Conservation (phyloP, 1,140 invertebrate species). For the Drosophila subpulchrella region DNA sequence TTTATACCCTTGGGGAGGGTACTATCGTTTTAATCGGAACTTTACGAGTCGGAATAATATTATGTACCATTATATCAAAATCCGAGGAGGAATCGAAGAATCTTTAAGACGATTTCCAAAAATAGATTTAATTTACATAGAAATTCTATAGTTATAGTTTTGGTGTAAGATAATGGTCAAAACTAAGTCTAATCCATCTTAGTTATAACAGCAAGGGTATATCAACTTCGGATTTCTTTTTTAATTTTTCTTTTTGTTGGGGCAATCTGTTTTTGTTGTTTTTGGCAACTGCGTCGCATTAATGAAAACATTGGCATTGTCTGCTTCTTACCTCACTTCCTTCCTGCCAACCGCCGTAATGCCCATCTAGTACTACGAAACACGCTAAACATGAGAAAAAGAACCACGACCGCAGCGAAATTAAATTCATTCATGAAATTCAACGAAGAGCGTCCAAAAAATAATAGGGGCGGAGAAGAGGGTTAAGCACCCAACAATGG, state of each 20-base stretch:
- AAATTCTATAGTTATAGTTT: too few relatives aligned
- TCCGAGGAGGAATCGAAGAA: too few relatives aligned
- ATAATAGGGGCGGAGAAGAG: slow-evolving; percentile 2
- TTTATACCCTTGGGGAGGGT: slow-evolving; percentile 1
- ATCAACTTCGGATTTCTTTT: not conserved
- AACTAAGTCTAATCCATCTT: too few relatives aligned
- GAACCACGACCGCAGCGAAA: slow-evolving; percentile 32
- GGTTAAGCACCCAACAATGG: slow-evolving; percentile 43
- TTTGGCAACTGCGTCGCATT: slow-evolving; percentile 78
- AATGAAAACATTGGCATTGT: slow-evolving; percentile 82
- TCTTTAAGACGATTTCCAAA: too few relatives aligned
- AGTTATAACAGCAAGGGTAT: not conserved
- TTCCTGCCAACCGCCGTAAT: slow-evolving; percentile 63
- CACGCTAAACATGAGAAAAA: slow-evolving; percentile 58
- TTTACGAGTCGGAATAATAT: not conserved
- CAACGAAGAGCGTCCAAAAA: slow-evolving; percentile 41
- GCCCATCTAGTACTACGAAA: slow-evolving; percentile 44
- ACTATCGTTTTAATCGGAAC: not conserved
- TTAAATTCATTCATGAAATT: slow-evolving; percentile 80
- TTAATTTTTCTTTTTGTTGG: slow-evolving; percentile 5
- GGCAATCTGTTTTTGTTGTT: slow-evolving; percentile 50
- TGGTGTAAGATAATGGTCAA: too few relatives aligned
- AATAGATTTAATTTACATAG: too few relatives aligned
- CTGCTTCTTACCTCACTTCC: slow-evolving; percentile 76
- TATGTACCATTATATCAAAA: too few relatives aligned